These are phyloP conservation scores for Coracopsis vasa DNA, from an alignment of 2,113 vertebrate species.

Conservation along the genomic window DNA sequence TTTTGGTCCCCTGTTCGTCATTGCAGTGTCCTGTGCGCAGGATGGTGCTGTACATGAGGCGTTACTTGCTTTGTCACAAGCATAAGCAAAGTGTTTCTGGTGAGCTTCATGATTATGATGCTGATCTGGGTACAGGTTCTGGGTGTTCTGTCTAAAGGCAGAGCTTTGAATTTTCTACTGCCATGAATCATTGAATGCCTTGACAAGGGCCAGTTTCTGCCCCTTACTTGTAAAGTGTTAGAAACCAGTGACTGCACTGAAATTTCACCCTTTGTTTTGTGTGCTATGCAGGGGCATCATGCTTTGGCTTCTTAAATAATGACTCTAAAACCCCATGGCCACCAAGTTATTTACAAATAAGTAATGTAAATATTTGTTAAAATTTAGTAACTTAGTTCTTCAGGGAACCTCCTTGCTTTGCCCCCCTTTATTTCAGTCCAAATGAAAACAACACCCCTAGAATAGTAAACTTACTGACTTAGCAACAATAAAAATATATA, in stretches of 20 bases:
- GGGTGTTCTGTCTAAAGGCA: neutral
- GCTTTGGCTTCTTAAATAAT: neutral
- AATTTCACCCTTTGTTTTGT: neutral
- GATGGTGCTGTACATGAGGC: neutral
- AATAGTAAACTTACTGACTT: neutral
- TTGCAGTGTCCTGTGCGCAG: fast-evolving
- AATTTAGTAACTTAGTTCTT: neutral
- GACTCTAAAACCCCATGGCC: neutral
- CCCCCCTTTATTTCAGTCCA: neutral
- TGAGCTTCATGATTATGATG: neutral
- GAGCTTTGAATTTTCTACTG: neutral
- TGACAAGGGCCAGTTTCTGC: neutral
- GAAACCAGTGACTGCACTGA: neutral
- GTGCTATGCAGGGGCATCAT: neutral
- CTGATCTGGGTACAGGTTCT: neutral
- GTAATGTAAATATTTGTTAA: neutral
- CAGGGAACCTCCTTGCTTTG: neutral
- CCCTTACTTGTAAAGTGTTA: neutral
- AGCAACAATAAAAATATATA: neutral
- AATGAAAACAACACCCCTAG: neutral
- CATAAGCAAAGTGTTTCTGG: neutral
- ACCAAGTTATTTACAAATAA: neutral
- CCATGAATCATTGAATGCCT: neutral
- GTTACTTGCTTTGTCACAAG: neutral
- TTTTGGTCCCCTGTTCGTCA: neutral